A percentile compares a stretch with the other conserved stretches of the same genome.
Conservation (phyloP, 2,888 invertebrate genomes). For the Noctua janthina region DNA sequence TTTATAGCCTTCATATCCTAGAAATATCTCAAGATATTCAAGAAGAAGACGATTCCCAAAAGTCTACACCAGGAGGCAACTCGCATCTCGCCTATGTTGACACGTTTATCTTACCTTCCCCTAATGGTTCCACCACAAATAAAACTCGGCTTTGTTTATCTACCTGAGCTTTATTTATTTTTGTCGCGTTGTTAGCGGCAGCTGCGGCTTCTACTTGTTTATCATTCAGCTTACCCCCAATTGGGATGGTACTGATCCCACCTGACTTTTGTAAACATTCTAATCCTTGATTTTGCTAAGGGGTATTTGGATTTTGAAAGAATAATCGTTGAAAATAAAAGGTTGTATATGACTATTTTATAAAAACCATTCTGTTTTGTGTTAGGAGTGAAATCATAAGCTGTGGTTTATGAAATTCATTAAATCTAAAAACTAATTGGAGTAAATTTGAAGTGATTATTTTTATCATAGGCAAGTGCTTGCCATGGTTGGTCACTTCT, state of each 20-base stretch:
- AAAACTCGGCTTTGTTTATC: conserved; percentile 85
- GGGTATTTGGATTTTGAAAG: conserved; percentile 58
- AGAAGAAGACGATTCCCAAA: conserved; percentile 7
- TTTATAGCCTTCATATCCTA: neutral
- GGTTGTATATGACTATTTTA: conserved; percentile 11
- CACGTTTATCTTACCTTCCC: conserved; percentile 82
- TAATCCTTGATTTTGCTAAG: conserved; percentile 59
- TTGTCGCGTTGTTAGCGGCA: conserved; percentile 81
- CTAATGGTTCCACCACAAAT: conserved; percentile 86
- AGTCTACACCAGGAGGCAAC: conserved; percentile 26
- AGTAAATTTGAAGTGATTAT: neutral
- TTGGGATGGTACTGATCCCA: conserved; percentile 76
- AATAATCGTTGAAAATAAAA: conserved; percentile 52
- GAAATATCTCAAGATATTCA: neutral
- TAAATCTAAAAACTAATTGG: neutral
- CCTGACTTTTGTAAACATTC: conserved; percentile 74
- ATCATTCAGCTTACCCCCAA: conserved; percentile 81
- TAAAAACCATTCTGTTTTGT: neutral
- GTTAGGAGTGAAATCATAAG: neutral
- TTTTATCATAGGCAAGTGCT: neutral
- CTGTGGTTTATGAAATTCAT: neutral
- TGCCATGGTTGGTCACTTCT: neutral
- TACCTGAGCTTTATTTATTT: conserved; percentile 84
- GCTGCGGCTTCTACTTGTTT: conserved; percentile 81
- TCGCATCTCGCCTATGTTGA: conserved; percentile 65